Evolutionary conservation across 53 echinoderm and acorn worm genomes (phyloP).

Genomic region (Mesocentrotus franciscanus): DNA sequence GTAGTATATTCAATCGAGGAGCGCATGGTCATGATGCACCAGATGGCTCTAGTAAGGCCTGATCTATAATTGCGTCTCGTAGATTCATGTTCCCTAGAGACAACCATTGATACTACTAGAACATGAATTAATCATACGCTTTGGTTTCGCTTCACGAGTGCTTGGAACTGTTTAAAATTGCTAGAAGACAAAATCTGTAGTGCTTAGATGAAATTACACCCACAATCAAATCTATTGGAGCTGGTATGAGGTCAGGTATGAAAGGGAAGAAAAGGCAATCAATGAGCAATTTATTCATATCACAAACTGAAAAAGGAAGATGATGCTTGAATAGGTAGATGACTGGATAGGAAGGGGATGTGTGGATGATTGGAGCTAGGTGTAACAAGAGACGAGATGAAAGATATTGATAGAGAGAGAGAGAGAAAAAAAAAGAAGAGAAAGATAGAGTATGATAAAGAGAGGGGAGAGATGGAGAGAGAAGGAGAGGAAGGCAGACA

Average conservation of each 20-base stretch:
- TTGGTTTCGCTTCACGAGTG: neutral
- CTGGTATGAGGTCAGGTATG: neutral
- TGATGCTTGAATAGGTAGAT: neutral
- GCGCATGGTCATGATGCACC: neutral
- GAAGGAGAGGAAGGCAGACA: neutral
- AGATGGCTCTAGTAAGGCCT: neutral
- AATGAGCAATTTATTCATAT: slow-evolving; percentile 32
- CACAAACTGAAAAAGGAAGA: slow-evolving; percentile 12
- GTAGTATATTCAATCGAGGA: no score
- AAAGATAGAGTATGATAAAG: neutral
- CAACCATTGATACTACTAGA: neutral
- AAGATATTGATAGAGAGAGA: neutral
- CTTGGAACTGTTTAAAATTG: neutral
- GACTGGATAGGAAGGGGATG: slow-evolving; percentile 20
- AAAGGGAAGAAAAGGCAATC: neutral
- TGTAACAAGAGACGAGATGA: neutral
- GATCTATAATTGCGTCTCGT: neutral
- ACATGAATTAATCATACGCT: neutral
- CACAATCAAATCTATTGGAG: neutral
- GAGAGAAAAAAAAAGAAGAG: neutral
- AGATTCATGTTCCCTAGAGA: neutral
- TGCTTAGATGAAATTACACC: neutral
- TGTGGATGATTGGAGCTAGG: slow-evolving; percentile 4
- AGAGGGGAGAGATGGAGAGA: neutral
- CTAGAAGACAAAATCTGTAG: neutral